phyloP scores from a whole-genome alignment of 1,140 invertebrate genomes.

The Leptoteleia sp. region DNA sequence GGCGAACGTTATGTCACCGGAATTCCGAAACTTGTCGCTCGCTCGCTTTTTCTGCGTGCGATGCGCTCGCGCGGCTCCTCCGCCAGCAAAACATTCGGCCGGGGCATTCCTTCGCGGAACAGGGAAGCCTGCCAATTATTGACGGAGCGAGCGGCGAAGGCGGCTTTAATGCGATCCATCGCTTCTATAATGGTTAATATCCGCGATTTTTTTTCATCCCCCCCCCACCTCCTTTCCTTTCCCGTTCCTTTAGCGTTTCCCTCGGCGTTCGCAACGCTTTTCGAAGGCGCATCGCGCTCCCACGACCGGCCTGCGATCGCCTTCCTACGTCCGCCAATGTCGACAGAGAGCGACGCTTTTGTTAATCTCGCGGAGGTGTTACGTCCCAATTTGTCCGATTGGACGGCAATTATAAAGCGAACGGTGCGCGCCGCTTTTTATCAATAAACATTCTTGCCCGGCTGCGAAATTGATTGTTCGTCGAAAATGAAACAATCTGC shows the following conservation, averaged over 20 bases:
- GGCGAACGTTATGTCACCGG: slow-evolving; percentile 55
- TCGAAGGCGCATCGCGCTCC: slow-evolving; percentile 26
- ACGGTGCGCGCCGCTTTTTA: too few species aligned
- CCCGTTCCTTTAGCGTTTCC: too few species aligned
- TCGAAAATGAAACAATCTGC: too few species aligned
- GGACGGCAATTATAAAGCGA: slow-evolving; percentile 16
- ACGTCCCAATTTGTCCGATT: slow-evolving; percentile 34
- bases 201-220: too few species aligned
- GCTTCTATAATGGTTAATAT: slow-evolving; percentile 58
- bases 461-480: too few species aligned
- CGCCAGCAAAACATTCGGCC: slow-evolving; percentile 61
- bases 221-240: too few species aligned
- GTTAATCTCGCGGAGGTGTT: slow-evolving; percentile 33
- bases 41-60: slow-evolving; percentile 11
- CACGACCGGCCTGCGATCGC: slow-evolving; percentile 19
- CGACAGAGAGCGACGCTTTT: slow-evolving; percentile 33
- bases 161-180: slow-evolving; percentile 73
- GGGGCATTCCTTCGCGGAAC: slow-evolving; percentile 78
- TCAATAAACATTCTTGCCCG: too few species aligned
- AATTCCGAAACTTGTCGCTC: slow-evolving; percentile 36
- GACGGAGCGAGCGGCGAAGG: slow-evolving; percentile 69
- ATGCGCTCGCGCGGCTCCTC: not conserved
- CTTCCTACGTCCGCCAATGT: slow-evolving; percentile 31
- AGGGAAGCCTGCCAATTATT: slow-evolving; percentile 79
- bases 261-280: too few species aligned